Evolutionary conservation across 2,888 invertebrate genomes (phyloP).

Genomic region (Aromia moschata): DNA sequence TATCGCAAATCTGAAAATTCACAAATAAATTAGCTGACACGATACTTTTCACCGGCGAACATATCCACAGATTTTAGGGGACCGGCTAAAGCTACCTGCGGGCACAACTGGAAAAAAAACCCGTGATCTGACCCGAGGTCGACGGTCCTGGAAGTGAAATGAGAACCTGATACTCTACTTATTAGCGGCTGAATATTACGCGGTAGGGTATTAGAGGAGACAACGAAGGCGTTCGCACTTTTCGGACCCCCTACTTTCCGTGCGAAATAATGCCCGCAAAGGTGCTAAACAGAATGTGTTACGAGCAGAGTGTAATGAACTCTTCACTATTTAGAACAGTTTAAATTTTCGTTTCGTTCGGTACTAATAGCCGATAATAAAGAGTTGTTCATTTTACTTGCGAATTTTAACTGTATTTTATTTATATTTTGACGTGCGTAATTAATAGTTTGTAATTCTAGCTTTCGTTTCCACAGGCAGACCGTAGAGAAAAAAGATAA

Average conservation of each 20-base stretch:
- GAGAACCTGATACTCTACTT: no score
- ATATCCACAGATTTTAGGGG: no score
- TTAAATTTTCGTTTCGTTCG: constrained; percentile 50
- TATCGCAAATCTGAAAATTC: no score
- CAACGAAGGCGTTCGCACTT: not conserved
- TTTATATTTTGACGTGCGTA: constrained; percentile 1
- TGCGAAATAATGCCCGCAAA: constrained; percentile 33
- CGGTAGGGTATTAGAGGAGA: no score
- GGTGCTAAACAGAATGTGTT: constrained; percentile 50
- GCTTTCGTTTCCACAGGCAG: constrained; percentile 1
- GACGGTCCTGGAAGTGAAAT: no score
- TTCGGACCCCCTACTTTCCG: not conserved
- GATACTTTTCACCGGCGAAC: no score
- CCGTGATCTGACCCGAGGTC: no score
- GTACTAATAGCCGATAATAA: constrained; percentile 26
- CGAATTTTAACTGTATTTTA: not conserved
- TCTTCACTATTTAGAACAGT: constrained; percentile 49
- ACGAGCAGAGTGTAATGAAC: constrained; percentile 48
- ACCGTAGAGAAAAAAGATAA: not conserved
- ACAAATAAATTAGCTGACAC: no score
- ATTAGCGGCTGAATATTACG: not conserved
- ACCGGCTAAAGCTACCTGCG: no score
- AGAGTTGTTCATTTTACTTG: constrained; percentile 10
- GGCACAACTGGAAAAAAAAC: no score
- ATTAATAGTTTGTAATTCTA: not conserved